Base-by-base conservation (phyloP, 2,888 invertebrate species). In the Plusia festucae region DNA sequence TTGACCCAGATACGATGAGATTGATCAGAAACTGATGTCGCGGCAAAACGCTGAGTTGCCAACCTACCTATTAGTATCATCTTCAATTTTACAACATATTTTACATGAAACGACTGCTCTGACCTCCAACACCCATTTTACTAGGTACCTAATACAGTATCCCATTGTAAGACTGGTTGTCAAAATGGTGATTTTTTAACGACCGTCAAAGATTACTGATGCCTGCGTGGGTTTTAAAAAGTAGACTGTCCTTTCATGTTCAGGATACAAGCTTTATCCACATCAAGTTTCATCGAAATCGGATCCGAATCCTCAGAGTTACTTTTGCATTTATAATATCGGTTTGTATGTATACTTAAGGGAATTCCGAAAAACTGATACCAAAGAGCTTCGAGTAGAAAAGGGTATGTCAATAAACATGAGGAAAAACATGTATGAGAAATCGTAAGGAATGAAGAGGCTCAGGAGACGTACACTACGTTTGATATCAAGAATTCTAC, bases 1-100 rank as follows among this genome's bases (percentile, higher is more conserved):
- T 67, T 67, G 71, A 72, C 71, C 71, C 59, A 72, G 59, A 60
- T 67, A 44, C 24, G 15, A 2, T 20, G 15, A 32, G 59, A 71
- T 49, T 11, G 20, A 34, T 20, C 27, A 32, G 49, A 62, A 71
- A 57, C 27, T 30, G 53, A 56, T 57, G 59, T 7, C 16, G 13
- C 34, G 22, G 61, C 46, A 34, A 46, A 57, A 18, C 40, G n/a
- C 61, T 9, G 9, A 44, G 40, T 16, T 27, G 18, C 11, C 53
- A 46, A 11, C 20, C 6, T 13, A 40, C 20, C 20, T 9, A 30
- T 9, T 30, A 2, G 30, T 7, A 30, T 1, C 8, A 9, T 1
- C 1, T n/a, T n/a, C n/a, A n/a, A n/a, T n/a, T n/a, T n/a, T n/a
- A n/a, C n/a, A n/a, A n/a, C n/a, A n/a, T n/a, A n/a, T n/a, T n/a